Conservation (phyloP, 2,888 invertebrate genomes). For the Saturnia pavonia region DNA sequence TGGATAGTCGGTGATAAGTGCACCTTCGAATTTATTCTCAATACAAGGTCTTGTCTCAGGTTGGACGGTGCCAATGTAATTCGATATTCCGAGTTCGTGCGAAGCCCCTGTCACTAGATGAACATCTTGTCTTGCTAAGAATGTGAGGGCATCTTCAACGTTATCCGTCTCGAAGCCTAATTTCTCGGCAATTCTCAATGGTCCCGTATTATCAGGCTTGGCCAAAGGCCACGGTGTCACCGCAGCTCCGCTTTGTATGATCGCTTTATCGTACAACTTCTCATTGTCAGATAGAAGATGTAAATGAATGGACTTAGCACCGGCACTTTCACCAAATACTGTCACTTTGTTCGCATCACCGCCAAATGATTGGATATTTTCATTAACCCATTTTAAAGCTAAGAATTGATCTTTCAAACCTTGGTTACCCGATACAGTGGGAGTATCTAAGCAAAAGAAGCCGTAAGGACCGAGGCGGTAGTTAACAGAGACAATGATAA, state of each 20-base stretch:
- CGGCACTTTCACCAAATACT: conserved; percentile 35
- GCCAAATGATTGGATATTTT: conserved; percentile 40
- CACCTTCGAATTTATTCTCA: conserved; percentile 26
- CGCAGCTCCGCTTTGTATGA: conserved; percentile 12
- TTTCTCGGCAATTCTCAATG: conserved; percentile 11
- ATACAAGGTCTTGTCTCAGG: conserved; percentile 5
- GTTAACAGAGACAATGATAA: conserved; percentile 38
- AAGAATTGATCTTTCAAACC: conserved; percentile 42
- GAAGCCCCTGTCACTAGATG: conserved; percentile 11
- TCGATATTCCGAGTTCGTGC: background rate
- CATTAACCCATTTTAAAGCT: conserved; percentile 40
- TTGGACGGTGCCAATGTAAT: background rate
- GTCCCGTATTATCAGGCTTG: conserved; percentile 4
- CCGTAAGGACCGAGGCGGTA: conserved; percentile 44
- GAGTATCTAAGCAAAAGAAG: conserved; percentile 38
- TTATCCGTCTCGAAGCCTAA: conserved; percentile 14
- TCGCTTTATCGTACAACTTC: conserved; percentile 31
- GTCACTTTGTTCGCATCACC: conserved; percentile 34
- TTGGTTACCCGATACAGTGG: conserved; percentile 42
- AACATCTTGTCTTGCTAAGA: conserved; percentile 2
- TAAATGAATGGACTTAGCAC: conserved; percentile 31
- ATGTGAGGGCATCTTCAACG: conserved; percentile 8
- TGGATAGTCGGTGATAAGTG: conserved; percentile 27
- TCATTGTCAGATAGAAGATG: conserved; percentile 33
- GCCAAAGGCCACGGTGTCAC: background rate